phyloP scores from a whole-genome alignment of 2,888 invertebrate genomes.

The Aelia acuminata region DNA sequence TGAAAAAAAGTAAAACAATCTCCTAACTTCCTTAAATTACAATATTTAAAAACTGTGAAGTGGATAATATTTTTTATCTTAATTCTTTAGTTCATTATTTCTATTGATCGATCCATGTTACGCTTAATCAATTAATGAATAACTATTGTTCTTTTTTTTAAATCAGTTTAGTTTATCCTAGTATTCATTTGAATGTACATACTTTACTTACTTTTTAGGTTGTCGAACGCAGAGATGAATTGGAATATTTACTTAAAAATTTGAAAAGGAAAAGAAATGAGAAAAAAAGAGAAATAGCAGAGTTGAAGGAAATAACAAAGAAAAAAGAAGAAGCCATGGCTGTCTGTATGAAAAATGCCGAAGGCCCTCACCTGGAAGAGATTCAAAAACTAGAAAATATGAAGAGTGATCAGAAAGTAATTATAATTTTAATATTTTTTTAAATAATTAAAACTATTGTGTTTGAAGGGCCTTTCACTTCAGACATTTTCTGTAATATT shows the following conservation, averaged over 20 bases:
- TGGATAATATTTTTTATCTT: background rate
- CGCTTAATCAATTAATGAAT: too few species aligned
- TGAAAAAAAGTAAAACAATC: background rate
- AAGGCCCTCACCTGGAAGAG: background rate
- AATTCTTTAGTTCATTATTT: background rate
- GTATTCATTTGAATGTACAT: background rate
- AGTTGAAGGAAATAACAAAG: constrained; percentile 70
- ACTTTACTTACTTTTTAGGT: constrained; percentile 71
- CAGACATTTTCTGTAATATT: too few species aligned
- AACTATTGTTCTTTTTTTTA: too few species aligned
- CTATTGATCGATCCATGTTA: too few species aligned
- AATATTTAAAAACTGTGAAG: background rate
- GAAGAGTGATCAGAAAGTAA: background rate
- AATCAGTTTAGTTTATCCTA: background rate
- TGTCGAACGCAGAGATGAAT: constrained; percentile 89
- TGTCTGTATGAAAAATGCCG: constrained; percentile 1
- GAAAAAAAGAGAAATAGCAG: constrained; percentile 76
- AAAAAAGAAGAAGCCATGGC: constrained; percentile 23
- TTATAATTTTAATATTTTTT: too few species aligned
- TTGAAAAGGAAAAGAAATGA: constrained; percentile 78
- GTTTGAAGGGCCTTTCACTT: too few species aligned
- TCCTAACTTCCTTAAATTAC: background rate
- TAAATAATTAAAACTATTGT: too few species aligned
- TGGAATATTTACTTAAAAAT: constrained; percentile 81
- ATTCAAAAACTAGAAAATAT: constrained; percentile 12